Evolutionary conservation across 2,113 vertebrate species (phyloP), one percentile per base, ranked within the genome.

Genomic region (Natator depressus): DNA sequence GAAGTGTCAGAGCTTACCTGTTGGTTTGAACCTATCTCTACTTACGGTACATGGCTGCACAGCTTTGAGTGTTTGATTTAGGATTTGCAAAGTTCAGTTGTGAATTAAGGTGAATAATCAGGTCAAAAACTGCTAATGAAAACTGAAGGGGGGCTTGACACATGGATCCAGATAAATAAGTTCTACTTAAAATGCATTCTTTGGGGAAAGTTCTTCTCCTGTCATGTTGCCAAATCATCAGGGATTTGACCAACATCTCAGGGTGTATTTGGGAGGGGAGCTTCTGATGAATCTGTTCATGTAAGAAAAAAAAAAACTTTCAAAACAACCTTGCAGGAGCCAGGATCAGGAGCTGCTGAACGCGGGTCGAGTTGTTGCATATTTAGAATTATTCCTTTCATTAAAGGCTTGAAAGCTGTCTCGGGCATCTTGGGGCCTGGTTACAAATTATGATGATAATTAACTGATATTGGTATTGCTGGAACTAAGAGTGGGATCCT

Each of bases 341-440:
- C 97, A 98, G 96, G 94, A 98, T 98, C 97, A 98, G 98, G 97
- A 98, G 55, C 42, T 93, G 88, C 53, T 87, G 88, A 97, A 98
- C 97, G 98, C 29, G 4, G 93, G 81, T 46, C 80, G 95, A 90
- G 95, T 87, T 98, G 97, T 98, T 97, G 91, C 91, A 89, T 93
- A 90, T 93, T 98, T 89, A 98, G 95, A 98, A 97, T 97, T 97
- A 97, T 96, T 94, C 93, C 97, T 98, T 98, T 98, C 97, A 98
- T 97, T 97, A 96, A 94, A 96, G 81, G 87, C 88, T 96, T 95
- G 95, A 97, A 65, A 94, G 91, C 46, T 93, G 91, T 95, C 89
- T 96, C 49, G 5, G 82, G 91, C 92, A 96, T 96, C 89, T 38
- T 83, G 90, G 62, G 90, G 85, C 57, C 88, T 93, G 80, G 85